A percentile compares a stretch with the other conserved stretches of the same genome.
Conservation (phyloP, 2,797 vertebrate genomes). For the Epinephelus malabaricus region DNA sequence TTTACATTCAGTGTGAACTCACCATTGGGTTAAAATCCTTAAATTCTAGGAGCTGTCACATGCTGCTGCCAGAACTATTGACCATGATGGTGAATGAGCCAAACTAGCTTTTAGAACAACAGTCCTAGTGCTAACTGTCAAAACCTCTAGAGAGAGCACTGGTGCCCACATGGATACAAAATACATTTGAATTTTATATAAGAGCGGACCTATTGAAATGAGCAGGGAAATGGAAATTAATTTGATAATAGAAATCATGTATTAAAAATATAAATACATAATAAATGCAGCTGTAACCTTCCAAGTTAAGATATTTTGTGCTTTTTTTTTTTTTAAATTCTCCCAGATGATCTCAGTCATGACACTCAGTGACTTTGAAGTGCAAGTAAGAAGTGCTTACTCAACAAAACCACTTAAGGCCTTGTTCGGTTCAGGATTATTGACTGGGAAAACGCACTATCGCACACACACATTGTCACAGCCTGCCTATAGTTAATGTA, state of each 20-base stretch:
- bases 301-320: neutral
- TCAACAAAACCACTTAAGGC: constrained; percentile 71
- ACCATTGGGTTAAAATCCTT: too few species aligned
- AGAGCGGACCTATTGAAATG: neutral
- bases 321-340: too few species aligned
- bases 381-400: constrained; percentile 51
- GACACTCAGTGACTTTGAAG: constrained; percentile 27
- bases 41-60: too few species aligned
- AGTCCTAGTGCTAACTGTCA: neutral
- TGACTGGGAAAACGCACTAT: constrained; percentile 64
- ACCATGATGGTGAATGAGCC: too few species aligned
- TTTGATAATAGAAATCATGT: neutral
- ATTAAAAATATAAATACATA: too few species aligned
- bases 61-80: too few species aligned
- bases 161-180: neutral
- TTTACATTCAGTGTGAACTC: too few species aligned
- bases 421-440: constrained; percentile 81
- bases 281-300: neutral
- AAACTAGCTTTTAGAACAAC: too few species aligned
- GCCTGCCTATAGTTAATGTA: constrained; percentile 81
- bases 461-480: constrained; percentile 44
- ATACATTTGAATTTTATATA: neutral
- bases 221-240: neutral
- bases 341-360: constrained; percentile 19
- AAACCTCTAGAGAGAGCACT: too few species aligned